Evolutionary conservation across 2,888 invertebrate genomes (phyloP).

Genomic region (Archips xylosteana): DNA sequence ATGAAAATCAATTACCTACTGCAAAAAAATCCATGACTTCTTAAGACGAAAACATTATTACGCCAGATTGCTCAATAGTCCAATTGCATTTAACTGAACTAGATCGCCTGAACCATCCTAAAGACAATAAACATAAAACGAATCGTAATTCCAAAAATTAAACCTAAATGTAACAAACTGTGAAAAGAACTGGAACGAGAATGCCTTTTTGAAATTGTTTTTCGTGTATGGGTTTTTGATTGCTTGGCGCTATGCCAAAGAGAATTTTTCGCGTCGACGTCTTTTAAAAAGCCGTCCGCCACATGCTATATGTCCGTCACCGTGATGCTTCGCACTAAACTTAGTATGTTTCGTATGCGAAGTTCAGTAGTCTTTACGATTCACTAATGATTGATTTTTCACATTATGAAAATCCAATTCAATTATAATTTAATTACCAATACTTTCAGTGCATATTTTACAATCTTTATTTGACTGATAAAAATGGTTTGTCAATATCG

Average conservation of each 20-base stretch:
- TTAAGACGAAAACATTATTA: not conserved
- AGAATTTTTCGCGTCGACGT: constrained; percentile 54
- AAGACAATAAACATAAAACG: constrained; percentile 46
- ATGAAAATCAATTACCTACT: too few relatives aligned
- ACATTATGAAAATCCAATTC: not conserved
- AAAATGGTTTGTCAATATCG: too few relatives aligned
- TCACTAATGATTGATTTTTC: not conserved
- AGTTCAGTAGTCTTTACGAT: constrained; percentile 13
- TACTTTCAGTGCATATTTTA: not conserved
- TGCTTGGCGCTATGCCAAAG: constrained; percentile 69
- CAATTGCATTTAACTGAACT: constrained; percentile 21
- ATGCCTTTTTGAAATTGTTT: constrained; percentile 55
- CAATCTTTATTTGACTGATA: too few relatives aligned
- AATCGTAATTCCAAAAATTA: constrained; percentile 41
- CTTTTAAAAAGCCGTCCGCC: constrained; percentile 44
- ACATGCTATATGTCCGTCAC: constrained; percentile 30
- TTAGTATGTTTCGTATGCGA: constrained; percentile 14
- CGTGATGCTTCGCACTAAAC: constrained; percentile 22
- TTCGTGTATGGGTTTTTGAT: constrained; percentile 68
- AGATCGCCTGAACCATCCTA: constrained; percentile 5
- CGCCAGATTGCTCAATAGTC: constrained; percentile 10
- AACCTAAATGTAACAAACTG: constrained; percentile 34
- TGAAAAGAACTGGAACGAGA: constrained; percentile 48
- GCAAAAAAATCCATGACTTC: not conserved
- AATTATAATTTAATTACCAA: not conserved